Base-by-base conservation (phyloP, 2,888 invertebrate species). In the Patella ulyssiponensis region DNA sequence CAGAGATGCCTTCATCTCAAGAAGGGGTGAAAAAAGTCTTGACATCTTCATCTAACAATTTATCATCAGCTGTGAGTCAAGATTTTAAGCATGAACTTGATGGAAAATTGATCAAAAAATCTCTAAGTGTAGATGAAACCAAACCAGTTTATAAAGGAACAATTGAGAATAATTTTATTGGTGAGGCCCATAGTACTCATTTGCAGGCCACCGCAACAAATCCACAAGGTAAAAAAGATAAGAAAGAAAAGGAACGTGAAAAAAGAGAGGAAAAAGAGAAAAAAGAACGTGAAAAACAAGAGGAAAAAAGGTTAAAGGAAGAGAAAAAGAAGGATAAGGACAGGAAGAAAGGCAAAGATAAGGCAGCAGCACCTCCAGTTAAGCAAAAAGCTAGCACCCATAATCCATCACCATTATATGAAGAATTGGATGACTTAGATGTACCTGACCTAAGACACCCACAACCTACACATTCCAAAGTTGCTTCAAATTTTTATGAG, bases 201-300 rank as follows among this genome's bases (percentile, higher is more conserved):
- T 44, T 44, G 7, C 44, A 44, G 44, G 44, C 44, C 44, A 1
- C 44, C 7, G 44, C 44, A 7, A 44, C 44, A 44, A 44, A 44
- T 44, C 44, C 44, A 44, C 44, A 77, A 74, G 51, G 69, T 20
- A 79, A 75, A 73, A 56, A 78, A 33, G 76, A 76, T 56, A 33
- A 23, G 52, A 23, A 71, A 56, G 73, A 64, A 27, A 76, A 72
- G 33, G 73, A 58, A 33, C 15, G 56, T 70, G 74, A 54, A 78
- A 71, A 27, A 69, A 76, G 53, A 75, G 52, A 52, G 79, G 77
- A 75, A 80, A 74, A 58, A 79, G 75, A 74, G 72, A 33, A 74
- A 77, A 77, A 78, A 73, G 77, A 27, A 74, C 77, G 73, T 77
- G 74, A 74, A 74, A 79, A 73, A 53, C 53, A 79, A 71, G 73